Percentiles rank a stretch among this genome's conserved stretches.
These are phyloP conservation scores for Corythornis madagascariensis DNA, from an alignment of 2,113 vertebrate species.

Conservation along the genomic window DNA sequence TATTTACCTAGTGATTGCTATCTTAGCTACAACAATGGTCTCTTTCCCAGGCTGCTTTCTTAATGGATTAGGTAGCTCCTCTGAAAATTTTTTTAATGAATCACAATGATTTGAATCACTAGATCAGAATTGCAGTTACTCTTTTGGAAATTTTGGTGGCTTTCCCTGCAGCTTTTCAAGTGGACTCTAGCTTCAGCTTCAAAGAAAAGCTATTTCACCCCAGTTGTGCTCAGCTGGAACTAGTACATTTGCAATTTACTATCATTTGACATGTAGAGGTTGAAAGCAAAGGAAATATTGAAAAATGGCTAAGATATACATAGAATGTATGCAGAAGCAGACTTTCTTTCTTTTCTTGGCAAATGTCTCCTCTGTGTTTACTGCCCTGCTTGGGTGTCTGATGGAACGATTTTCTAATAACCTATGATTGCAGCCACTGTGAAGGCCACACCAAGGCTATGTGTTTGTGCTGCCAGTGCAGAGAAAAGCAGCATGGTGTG, in stretches of 20 bases:
- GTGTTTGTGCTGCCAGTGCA: background rate
- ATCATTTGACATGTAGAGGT: background rate
- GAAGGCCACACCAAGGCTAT: background rate
- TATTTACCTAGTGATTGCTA: background rate
- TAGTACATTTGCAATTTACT: conserved; percentile 30
- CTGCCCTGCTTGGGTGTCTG: background rate
- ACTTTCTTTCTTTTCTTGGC: background rate
- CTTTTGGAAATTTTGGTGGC: background rate
- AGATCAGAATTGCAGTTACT: conserved; percentile 19
- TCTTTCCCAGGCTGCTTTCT: background rate
- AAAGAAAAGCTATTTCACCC: conserved; percentile 45
- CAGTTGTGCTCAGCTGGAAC: conserved; percentile 43
- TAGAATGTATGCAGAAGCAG: background rate
- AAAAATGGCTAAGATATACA: conserved; percentile 9
- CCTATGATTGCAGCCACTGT: background rate
- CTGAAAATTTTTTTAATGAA: background rate
- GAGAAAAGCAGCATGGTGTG: background rate
- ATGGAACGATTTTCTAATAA: background rate
- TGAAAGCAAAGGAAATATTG: conserved; percentile 44
- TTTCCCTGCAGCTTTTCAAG: conserved; percentile 18
- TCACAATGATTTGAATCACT: background rate
- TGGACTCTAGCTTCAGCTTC: conserved; percentile 2
- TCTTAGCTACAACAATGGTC: background rate
- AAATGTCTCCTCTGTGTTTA: background rate
- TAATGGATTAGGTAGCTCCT: background rate